Conservation (phyloP, 2,797 vertebrate genomes). For the Peromyscus eremicus region DNA sequence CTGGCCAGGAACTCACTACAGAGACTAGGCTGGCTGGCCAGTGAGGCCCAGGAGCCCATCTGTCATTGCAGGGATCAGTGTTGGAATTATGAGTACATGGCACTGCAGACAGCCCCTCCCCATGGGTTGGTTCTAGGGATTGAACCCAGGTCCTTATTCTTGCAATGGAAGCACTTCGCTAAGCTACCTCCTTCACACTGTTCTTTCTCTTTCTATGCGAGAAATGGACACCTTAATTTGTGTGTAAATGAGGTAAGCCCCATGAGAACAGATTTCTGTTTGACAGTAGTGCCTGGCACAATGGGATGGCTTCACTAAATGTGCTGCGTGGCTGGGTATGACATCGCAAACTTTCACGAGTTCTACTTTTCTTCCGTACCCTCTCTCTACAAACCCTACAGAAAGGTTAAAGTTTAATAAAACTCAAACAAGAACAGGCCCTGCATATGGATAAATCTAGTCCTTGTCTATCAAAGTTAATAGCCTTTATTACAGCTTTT, state of each 20-base stretch:
- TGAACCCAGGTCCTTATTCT: background rate
- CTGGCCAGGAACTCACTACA: too few relatives aligned
- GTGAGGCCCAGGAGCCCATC: background rate
- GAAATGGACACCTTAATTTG: background rate
- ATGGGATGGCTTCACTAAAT: background rate
- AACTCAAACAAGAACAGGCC: background rate
- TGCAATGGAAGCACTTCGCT: background rate
- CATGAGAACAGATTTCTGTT: too few relatives aligned
- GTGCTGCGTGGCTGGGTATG: too few relatives aligned
- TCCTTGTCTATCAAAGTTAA: background rate
- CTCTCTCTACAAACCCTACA: background rate
- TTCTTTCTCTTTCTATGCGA: background rate
- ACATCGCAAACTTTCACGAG: background rate
- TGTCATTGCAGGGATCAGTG: too few relatives aligned
- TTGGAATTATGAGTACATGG: background rate
- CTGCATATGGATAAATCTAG: background rate
- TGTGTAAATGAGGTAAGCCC: too few relatives aligned
- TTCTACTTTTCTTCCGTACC: background rate
- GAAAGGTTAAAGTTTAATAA: background rate
- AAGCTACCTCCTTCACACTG: background rate
- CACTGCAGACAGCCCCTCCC: background rate
- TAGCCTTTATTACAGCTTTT: background rate
- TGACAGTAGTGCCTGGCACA: background rate
- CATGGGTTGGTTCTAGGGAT: background rate
- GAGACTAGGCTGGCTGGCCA: too few relatives aligned